A percentile compares a stretch with the other conserved stretches of the same genome.
Conservation (phyloP, 2,113 vertebrate species). For the Grallaria varia region DNA sequence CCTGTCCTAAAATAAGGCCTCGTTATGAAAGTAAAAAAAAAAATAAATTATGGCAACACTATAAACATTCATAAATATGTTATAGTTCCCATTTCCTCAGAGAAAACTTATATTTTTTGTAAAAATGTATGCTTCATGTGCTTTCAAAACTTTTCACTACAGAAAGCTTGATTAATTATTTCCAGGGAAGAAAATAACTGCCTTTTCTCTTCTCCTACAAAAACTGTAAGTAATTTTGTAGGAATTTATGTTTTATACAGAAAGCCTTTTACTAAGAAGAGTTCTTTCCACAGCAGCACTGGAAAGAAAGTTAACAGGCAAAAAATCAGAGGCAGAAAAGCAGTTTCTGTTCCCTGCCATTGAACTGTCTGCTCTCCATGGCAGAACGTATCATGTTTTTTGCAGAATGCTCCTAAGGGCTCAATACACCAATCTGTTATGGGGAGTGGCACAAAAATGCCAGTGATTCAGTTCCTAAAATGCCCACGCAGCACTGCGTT, state of each 20-base stretch:
- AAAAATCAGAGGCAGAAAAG: background rate
- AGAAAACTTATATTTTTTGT: background rate
- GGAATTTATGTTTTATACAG: background rate
- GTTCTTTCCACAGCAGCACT: background rate
- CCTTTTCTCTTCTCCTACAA: background rate
- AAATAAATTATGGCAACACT: background rate
- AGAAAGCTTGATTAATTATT: slow-evolving; percentile 37
- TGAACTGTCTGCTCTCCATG: background rate
- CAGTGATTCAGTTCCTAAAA: background rate
- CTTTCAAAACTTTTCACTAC: background rate
- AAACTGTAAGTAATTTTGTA: background rate
- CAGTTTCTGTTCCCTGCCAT: background rate
- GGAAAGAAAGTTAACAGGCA: background rate
- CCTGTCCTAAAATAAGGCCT: background rate
- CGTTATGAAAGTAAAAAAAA: slow-evolving; percentile 7
- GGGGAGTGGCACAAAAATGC: background rate
- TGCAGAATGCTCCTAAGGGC: background rate
- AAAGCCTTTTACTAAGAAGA: background rate
- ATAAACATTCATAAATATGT: background rate
- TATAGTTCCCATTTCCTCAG: background rate
- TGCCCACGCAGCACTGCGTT: background rate
- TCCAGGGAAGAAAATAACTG: background rate
- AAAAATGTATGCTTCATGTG: background rate
- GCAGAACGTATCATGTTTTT: background rate
- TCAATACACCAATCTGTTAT: background rate